phyloP scores from a whole-genome alignment of 2,113 vertebrate species.

The Himantopus leucocephalus region DNA sequence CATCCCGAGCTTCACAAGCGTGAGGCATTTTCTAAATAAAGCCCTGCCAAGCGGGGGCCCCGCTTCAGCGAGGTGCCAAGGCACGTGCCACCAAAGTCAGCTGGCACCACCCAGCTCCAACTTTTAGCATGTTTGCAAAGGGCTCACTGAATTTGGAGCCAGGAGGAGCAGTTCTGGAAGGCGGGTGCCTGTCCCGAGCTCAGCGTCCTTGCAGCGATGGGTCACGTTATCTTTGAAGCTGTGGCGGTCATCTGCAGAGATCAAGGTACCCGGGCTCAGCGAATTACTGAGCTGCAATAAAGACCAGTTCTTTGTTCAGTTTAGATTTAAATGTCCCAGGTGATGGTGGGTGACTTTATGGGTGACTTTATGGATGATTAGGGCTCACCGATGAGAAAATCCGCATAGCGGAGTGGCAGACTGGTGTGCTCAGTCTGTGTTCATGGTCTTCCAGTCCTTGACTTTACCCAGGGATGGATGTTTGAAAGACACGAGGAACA shows the following conservation, averaged over 20 bases:
- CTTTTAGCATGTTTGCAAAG: background rate
- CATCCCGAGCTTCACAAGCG: background rate
- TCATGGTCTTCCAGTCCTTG: background rate
- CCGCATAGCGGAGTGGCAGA: background rate
- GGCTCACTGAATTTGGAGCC: background rate
- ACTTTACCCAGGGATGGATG: background rate
- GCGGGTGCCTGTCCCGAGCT: rapidly evolving
- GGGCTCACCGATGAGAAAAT: background rate
- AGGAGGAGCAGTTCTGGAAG: background rate
- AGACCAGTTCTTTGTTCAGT: background rate
- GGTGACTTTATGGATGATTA: background rate
- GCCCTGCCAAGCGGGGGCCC: background rate
- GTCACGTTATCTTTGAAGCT: background rate
- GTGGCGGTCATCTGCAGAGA: background rate
- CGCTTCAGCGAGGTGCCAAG: background rate
- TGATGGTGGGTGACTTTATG: background rate
- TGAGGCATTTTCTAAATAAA: background rate
- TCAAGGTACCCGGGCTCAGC: background rate
- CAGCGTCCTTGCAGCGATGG: too few species aligned
- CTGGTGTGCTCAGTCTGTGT: background rate
- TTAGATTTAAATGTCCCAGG: background rate
- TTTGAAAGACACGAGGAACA: background rate
- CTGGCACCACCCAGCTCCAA: background rate
- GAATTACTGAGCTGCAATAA: background rate
- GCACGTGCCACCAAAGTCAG: background rate